phyloP scores from a whole-genome alignment of 2,113 vertebrate genomes.

The Suricata suricatta region DNA sequence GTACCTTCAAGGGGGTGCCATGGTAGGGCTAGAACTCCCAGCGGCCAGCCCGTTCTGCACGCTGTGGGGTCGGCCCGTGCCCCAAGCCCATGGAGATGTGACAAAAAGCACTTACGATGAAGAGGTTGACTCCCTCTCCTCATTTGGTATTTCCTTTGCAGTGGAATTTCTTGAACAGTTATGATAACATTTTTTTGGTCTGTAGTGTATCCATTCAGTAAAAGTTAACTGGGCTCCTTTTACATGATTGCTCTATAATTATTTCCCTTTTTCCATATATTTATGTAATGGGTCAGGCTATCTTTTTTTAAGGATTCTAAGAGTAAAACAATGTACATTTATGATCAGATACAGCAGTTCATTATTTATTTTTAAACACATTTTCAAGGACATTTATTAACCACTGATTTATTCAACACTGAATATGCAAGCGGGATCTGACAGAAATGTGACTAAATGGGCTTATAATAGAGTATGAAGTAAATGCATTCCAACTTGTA shows the following conservation, averaged over 20 bases:
- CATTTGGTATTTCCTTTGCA: not conserved
- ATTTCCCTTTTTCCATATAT: not conserved
- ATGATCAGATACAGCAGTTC: not conserved
- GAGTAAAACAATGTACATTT: conserved; percentile 15
- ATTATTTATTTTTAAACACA: conserved; percentile 36
- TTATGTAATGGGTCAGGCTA: not conserved
- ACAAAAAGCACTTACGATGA: not conserved
- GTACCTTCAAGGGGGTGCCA: not conserved
- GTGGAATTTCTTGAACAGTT: not conserved
- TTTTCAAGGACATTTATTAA: conserved; percentile 62
- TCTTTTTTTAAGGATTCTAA: not conserved
- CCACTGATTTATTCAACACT: conserved; percentile 16
- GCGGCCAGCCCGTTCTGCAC: not conserved
- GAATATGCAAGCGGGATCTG: conserved; percentile 14
- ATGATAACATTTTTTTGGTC: not conserved
- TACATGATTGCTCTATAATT: not conserved
- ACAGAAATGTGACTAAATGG: conserved; percentile 24
- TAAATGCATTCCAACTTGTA: not conserved
- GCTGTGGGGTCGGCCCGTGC: not conserved
- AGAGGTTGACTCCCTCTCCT: not conserved
- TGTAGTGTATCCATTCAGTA: not conserved
- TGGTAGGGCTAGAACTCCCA: fast-evolving
- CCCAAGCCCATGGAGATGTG: not conserved
- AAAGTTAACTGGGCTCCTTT: not conserved
- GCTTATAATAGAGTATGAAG: conserved; percentile 17